A percentile compares a stretch with the other conserved stretches of the same genome.
These are phyloP conservation scores for Cheilosia scutellata DNA, from an alignment of 2,888 invertebrate species.

Conservation along the genomic window DNA sequence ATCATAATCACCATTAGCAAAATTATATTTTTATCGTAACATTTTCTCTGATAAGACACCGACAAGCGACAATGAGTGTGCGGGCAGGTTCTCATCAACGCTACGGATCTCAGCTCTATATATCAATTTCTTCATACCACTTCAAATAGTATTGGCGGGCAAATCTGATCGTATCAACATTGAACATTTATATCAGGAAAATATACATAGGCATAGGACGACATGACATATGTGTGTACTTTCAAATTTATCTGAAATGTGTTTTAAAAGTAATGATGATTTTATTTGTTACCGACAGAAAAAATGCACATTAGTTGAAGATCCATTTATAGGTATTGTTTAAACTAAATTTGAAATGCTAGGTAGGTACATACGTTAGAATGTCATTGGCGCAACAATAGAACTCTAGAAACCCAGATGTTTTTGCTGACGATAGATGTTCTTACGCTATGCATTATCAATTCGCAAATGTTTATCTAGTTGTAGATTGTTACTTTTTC, in stretches of 20 bases:
- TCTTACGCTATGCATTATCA: neutral
- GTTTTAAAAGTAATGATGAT: neutral
- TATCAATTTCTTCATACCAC: neutral
- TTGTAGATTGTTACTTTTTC: constrained; percentile 22
- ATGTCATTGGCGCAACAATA: neutral
- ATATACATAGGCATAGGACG: neutral
- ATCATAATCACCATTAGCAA: neutral
- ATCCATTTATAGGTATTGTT: neutral
- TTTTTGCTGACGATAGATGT: constrained; percentile 10
- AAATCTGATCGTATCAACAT: neutral
- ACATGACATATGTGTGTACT: neutral
- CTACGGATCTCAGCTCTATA: neutral
- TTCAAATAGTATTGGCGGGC: neutral
- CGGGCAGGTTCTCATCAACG: neutral
- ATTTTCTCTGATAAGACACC: neutral
- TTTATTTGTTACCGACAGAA: neutral
- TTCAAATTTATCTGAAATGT: neutral
- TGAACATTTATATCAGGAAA: neutral
- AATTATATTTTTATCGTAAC: neutral
- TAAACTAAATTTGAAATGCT: neutral
- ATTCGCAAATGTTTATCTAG: constrained; percentile 47
- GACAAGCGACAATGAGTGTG: neutral
- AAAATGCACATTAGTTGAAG: neutral
- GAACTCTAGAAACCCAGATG: neutral
- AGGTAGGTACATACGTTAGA: neutral